Evolutionary conservation across 2,888 invertebrate genomes (phyloP).

Genomic region (Lasioglossum zephyrum): DNA sequence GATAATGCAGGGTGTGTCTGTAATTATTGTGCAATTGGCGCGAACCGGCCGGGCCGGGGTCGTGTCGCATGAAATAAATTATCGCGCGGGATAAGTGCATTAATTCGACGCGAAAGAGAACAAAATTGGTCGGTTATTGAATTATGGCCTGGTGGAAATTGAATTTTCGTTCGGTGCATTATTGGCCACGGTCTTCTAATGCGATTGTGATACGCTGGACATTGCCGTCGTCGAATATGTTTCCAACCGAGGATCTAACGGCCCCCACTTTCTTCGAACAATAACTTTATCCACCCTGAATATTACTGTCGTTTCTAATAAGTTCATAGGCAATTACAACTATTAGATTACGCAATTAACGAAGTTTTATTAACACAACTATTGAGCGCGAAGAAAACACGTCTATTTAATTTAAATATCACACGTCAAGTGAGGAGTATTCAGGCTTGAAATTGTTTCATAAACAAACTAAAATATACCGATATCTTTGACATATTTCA

Average conservation of each 20-base stretch:
- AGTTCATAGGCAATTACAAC: too few species aligned
- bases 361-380: too few species aligned
- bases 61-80: constrained; percentile 45
- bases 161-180: constrained; percentile 28
- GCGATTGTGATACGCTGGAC: constrained; percentile 6
- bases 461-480: too few species aligned
- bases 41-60: constrained; percentile 35
- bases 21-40: constrained; percentile 48
- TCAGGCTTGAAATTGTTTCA: too few species aligned
- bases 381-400: too few species aligned
- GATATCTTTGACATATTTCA: too few species aligned
- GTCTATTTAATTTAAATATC: too few species aligned
- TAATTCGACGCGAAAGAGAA: constrained; percentile 45
- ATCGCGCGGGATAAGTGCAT: constrained; percentile 45
- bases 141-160: constrained; percentile 32
- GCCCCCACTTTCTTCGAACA: not conserved
- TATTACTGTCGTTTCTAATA: not conserved
- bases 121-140: constrained; percentile 39
- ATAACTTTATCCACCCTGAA: not conserved
- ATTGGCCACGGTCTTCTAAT: constrained; percentile 13
- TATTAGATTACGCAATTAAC: too few species aligned
- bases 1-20: constrained; percentile 52
- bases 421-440: too few species aligned
- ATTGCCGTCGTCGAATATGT: not conserved
- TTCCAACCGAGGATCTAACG: not conserved